These are phyloP conservation scores for Erebia ligea DNA, from an alignment of 2,888 invertebrate species.

Conservation along the genomic window DNA sequence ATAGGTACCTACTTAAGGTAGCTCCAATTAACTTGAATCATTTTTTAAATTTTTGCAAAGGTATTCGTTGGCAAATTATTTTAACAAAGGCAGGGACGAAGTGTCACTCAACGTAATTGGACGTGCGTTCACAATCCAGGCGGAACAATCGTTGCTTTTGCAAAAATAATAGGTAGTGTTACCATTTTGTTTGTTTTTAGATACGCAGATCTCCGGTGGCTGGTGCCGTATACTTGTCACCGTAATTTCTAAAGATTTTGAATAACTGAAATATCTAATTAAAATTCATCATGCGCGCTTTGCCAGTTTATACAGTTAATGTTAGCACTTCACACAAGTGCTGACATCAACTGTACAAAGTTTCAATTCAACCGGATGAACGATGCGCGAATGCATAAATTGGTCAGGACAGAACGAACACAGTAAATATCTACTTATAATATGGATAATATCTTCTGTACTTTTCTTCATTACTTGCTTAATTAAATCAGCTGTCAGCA, in stretches of 20 bases:
- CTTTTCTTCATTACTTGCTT: too few relatives aligned
- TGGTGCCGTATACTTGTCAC: not conserved
- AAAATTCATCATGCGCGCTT: too few relatives aligned
- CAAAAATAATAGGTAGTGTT: constrained; percentile 11
- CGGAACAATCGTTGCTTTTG: constrained; percentile 37
- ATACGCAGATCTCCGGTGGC: not conserved
- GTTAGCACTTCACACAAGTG: too few relatives aligned
- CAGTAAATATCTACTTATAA: too few relatives aligned
- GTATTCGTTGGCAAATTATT: constrained; percentile 37
- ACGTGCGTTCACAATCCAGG: constrained; percentile 40
- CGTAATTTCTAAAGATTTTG: too few relatives aligned
- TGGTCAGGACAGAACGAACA: too few relatives aligned
- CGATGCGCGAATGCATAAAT: too few relatives aligned
- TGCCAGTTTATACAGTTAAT: too few relatives aligned
- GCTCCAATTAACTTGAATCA: constrained; percentile 31
- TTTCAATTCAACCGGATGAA: too few relatives aligned
- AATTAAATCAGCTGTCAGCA: not conserved
- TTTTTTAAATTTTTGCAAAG: constrained; percentile 33
- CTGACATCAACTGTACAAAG: too few relatives aligned
- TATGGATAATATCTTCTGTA: too few relatives aligned
- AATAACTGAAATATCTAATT: too few relatives aligned
- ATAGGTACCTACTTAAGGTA: constrained; percentile 15
- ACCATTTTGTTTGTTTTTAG: not conserved
- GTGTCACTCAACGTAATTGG: constrained; percentile 45
- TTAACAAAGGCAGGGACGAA: constrained; percentile 41